phyloP scores from a whole-genome alignment of 2,113 vertebrate genomes.

The Aramus guarauna region DNA sequence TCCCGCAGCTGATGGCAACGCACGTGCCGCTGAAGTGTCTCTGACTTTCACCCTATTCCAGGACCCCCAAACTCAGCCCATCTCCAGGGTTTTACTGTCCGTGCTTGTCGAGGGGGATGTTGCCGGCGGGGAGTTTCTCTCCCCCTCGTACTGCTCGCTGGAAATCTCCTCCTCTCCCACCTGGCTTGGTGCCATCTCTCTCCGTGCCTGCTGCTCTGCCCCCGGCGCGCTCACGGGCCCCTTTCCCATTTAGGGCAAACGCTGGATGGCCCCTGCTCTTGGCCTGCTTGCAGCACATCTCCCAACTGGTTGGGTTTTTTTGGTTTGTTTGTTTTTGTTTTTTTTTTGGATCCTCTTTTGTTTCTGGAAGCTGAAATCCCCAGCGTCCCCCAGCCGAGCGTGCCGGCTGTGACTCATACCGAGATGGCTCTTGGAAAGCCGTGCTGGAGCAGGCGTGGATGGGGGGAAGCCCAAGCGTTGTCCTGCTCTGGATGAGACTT shows the following conservation, averaged over 20 bases:
- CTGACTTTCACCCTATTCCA: neutral
- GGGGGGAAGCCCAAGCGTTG: neutral
- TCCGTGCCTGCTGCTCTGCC: neutral
- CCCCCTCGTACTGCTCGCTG: neutral
- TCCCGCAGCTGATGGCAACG: rapidly evolving
- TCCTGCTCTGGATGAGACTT: neutral
- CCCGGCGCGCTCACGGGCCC: neutral
- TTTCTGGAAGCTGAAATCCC: neutral
- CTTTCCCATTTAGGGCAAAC: conserved; percentile 44
- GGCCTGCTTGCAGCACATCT: neutral
- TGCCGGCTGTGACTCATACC: rapidly evolving
- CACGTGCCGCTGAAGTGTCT: neutral
- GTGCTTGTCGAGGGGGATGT: no score
- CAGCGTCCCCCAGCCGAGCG: rapidly evolving
- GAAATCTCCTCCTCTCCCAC: neutral
- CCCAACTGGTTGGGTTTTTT: neutral
- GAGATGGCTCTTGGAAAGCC: neutral
- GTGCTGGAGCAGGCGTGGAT: rapidly evolving
- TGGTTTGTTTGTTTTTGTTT: neutral
- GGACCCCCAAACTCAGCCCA: neutral
- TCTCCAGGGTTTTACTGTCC: neutral
- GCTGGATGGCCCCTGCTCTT: neutral
- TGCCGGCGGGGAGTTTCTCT: neutral
- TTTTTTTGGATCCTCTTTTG: neutral
- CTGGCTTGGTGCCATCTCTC: neutral